These are phyloP conservation scores for Drosophila rellima DNA, from an alignment of 2,888 invertebrate genomes.

Conservation along the genomic window DNA sequence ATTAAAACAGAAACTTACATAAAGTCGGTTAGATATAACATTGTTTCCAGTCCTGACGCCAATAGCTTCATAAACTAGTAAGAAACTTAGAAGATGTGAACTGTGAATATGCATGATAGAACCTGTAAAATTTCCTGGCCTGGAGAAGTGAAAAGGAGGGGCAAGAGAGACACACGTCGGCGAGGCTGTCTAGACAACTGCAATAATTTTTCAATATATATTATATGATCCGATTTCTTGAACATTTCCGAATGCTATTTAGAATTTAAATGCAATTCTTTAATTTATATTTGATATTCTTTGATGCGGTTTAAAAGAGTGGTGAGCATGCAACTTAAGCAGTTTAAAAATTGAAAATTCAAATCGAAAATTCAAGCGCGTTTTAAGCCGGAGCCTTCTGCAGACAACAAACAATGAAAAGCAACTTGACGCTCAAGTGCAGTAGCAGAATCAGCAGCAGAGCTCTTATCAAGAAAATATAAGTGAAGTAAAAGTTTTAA, in stretches of 20 bases:
- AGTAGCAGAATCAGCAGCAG: constrained; percentile 29
- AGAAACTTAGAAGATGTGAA: not conserved
- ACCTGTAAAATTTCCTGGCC: no score
- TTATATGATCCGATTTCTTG: not conserved
- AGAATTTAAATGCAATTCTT: constrained; percentile 4
- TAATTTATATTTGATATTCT: constrained; percentile 11
- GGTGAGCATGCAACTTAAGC: constrained; percentile 6
- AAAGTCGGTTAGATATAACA: not conserved
- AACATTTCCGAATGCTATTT: not conserved
- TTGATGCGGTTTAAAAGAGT: not conserved
- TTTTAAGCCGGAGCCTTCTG: constrained; percentile 60
- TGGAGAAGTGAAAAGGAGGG: not conserved
- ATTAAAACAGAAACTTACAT: not conserved
- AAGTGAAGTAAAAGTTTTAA: constrained; percentile 71
- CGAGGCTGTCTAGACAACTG: no score
- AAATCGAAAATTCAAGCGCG: constrained; percentile 54
- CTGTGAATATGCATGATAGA: not conserved
- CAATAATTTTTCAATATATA: not conserved
- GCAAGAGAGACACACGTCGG: no score
- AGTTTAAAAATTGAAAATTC: constrained; percentile 52
- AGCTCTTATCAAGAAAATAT: constrained; percentile 70
- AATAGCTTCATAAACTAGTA: not conserved
- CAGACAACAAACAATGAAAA: constrained; percentile 54
- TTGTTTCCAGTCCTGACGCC: not conserved
- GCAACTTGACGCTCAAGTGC: constrained; percentile 67